Conservation (phyloP, 2,797 vertebrate genomes). For the Taeniopygia guttata region DNA sequence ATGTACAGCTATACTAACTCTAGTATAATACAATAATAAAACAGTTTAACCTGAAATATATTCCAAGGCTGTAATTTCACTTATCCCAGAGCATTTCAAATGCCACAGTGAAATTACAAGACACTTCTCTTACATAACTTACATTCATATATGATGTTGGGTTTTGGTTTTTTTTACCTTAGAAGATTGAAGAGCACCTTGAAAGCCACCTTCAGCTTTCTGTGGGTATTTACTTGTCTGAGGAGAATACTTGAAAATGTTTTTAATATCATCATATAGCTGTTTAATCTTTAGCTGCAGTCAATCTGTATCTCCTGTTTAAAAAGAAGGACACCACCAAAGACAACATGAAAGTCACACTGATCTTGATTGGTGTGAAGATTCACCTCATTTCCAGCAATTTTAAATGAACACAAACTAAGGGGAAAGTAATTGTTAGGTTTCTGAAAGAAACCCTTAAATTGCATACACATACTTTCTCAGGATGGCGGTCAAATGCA, state of each 20-base stretch:
- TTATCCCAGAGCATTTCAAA: neutral
- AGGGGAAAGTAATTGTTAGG: neutral
- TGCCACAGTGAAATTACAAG: neutral
- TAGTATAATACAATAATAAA: neutral
- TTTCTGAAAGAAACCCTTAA: neutral
- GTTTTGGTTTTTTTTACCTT: neutral
- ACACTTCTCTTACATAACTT: neutral
- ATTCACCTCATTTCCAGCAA: neutral
- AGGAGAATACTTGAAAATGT: neutral
- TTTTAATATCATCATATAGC: neutral
- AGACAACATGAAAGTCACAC: neutral
- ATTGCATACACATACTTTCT: neutral
- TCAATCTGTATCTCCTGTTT: neutral
- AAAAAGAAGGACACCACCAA: neutral
- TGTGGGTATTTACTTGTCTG: neutral
- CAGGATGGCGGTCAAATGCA: neutral
- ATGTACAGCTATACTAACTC: neutral
- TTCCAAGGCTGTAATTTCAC: neutral
- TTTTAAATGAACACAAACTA: neutral
- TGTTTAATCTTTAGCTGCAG: neutral
- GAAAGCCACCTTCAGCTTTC: neutral
- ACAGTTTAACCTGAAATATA: neutral
- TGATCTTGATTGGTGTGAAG: neutral
- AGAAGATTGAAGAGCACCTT: neutral
- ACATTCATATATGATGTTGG: neutral